Base-by-base conservation (phyloP, 2,888 invertebrate genomes). In the Hoplodrina ambigua region DNA sequence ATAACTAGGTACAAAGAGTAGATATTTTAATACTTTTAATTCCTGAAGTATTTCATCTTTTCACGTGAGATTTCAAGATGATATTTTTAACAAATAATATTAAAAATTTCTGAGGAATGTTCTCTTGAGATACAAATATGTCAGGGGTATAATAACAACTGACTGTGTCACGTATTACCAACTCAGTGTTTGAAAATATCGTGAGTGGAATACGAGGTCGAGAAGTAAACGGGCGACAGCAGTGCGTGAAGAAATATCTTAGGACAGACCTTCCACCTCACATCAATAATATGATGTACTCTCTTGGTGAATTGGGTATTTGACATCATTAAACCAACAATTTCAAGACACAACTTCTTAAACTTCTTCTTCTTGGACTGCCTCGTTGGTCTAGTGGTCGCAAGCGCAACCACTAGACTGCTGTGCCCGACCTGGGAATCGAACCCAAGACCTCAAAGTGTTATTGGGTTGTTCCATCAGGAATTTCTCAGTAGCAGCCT, bases 151-250 rank as follows among this genome's bases (percentile, higher is more conserved):
- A 78, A 82, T 82, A 70, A 54, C 74, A 70, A 59, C 59, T 68
- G 79, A 78, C 70, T 78, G 44, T 63, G 63, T 70, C 82, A 80
- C 82, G 82, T 82, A 54, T 68, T 62, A 82, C 78, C 60, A 67
- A 69, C 63, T 77, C 74, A 81, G 64, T 82, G 79, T 80, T 80
- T 82, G 70, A 70, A 82, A 68, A 82, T 78, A 74, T 78, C 82
- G 82, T 80, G 80, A 66, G 79, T 52, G 54, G 82, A 82, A 82
- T 78, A 78, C 30, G 74, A 58, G 74, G 64, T 46, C 49, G 71
- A 33, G 8, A 63, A 52, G 44, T 44, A 53, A 46, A 53, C 30
- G 37, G 37, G 25, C 59, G 65, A 60, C 49, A 44, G 52, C 37
- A 50, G 20, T 64, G 63, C 62, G 62, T 60, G 50, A 33, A 46